Evolutionary conservation across 2,888 invertebrate species (phyloP), one percentile per base, ranked within the genome.

Genomic region (Zygogramma bicolorata): DNA sequence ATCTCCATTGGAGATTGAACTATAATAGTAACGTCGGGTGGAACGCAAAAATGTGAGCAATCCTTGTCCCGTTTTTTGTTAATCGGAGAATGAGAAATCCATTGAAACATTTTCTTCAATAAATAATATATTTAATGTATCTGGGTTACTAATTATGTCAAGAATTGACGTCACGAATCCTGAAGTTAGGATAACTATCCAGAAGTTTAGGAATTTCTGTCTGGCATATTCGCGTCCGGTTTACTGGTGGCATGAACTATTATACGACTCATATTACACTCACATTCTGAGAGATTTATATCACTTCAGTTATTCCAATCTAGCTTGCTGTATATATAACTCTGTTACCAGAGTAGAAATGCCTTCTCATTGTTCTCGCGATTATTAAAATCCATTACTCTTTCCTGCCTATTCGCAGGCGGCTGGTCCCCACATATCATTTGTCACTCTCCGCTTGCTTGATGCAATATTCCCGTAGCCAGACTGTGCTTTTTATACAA

Each of bases 381-480:
- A 74, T 77, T 79, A 77, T 78, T 78, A 77, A n/a, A 77, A 77
- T 75, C 77, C 79, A 79, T 79, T 78, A 78, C 75, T 78, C 79
- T 80, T 75, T 70, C 65, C 65, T 60, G 72, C 68, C 69, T 76
- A 68, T 69, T 68, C 68, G 74, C 75, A 73, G 74, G 68, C 70
- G 71, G 74, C 58, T 70, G 75, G 74, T 77, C 76, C 75, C 74
- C 74, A 72, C 73, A 74, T 76, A 69, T 76, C 80, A 78, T 80
- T 79, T 80, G 77, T 79, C 75, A 76, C 78, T 77, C 75, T 68
- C 73, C 58, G 68, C 68, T 70, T 62, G 71, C 73, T 77, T 75
- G 70, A 76, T 76, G 75, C 71, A 75, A 76, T 71, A 71, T 73
- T 73, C 59, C 20, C 27, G 20, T n/a, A 10, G 38, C 22, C 29